Evolutionary conservation across 2,888 invertebrate species (phyloP).

Genomic region (Tenthredo distinguenda): DNA sequence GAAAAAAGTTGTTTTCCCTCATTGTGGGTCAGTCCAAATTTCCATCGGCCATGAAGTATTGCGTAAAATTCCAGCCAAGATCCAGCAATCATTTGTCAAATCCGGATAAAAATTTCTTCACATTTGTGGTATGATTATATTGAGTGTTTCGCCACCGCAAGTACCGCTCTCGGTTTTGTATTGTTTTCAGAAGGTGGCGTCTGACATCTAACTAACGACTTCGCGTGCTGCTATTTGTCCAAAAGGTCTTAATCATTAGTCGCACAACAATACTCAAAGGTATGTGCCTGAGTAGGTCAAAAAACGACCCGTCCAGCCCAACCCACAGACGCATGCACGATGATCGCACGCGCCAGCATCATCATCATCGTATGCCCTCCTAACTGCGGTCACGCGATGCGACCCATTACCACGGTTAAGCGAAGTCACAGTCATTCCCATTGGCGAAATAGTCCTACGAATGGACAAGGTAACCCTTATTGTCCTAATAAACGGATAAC

Average conservation of each 20-base stretch:
- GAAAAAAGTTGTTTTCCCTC: background rate
- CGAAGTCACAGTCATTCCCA: slow-evolving; percentile 39
- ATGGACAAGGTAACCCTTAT: slow-evolving; percentile 29
- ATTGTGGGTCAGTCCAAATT: background rate
- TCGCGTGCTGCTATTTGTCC: background rate
- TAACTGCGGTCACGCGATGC: background rate
- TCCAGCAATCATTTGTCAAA: background rate
- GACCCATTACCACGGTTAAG: slow-evolving; percentile 30
- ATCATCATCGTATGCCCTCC: background rate
- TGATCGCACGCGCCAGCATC: slow-evolving; percentile 12
- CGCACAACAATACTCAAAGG: background rate
- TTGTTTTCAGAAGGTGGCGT: background rate
- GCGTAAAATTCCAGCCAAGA: background rate
- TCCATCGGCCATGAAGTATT: too few species aligned
- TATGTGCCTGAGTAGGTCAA: background rate
- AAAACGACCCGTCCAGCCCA: background rate
- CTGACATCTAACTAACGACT: background rate
- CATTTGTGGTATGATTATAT: background rate
- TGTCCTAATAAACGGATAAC: slow-evolving; percentile 49
- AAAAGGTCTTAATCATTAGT: background rate
- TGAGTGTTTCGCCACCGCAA: background rate
- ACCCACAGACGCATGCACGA: background rate
- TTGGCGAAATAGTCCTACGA: slow-evolving; percentile 35
- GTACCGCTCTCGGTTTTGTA: background rate
- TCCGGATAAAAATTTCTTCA: background rate